These are phyloP conservation scores for Cyanocitta stelleri DNA, from an alignment of 2,113 vertebrate species.

Conservation along the genomic window DNA sequence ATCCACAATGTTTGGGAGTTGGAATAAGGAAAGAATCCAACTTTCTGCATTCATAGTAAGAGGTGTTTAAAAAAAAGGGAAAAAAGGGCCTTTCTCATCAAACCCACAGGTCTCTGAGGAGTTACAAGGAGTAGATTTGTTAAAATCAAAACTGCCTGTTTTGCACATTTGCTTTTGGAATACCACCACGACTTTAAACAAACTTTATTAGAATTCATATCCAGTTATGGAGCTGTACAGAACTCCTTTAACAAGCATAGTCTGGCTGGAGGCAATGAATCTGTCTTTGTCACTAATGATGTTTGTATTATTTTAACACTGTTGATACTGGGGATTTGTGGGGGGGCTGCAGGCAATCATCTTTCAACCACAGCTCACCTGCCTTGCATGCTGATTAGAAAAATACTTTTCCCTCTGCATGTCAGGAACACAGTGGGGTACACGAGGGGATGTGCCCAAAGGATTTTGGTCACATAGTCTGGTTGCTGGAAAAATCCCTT, in stretches of 20 bases:
- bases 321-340: neutral
- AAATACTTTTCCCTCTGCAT: neutral
- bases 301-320: constrained; percentile 45
- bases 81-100: neutral
- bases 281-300: constrained; percentile 57
- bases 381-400: neutral
- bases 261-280: constrained; percentile 50
- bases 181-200: neutral
- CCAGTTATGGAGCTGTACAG: neutral
- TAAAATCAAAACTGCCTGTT: constrained; percentile 11
- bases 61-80: neutral
- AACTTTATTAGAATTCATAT: constrained; percentile 61
- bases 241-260: constrained; percentile 27
- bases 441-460: neutral
- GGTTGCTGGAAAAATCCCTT: neutral
- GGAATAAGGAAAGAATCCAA: neutral
- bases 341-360: neutral
- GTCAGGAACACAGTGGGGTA: neutral
- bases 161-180: constrained; percentile 16
- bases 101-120: constrained; percentile 2
- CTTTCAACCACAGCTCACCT: neutral
- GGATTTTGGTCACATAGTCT: neutral
- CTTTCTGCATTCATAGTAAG: neutral
- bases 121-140: neutral
- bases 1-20: neutral